Evolutionary conservation across 2,888 invertebrate genomes (phyloP).

Genomic region (Ophioninae sp.): DNA sequence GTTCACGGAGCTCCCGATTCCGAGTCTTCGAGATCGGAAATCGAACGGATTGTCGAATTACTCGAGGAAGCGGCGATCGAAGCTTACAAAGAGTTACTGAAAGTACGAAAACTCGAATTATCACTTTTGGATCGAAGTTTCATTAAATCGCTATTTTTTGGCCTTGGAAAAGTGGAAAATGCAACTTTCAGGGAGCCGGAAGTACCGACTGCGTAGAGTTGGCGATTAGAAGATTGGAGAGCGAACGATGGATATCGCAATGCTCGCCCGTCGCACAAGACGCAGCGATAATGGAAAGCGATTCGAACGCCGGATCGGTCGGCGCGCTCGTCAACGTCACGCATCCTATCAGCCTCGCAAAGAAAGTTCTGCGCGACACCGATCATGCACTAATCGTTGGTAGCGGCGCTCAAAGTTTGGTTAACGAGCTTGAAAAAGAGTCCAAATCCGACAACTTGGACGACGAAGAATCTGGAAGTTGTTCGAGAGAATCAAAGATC

Average conservation of each 20-base stretch:
- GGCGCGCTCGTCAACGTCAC: constrained; percentile 67
- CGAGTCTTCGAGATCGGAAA: constrained; percentile 35
- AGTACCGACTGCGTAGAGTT: constrained; percentile 67
- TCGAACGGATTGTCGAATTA: constrained; percentile 46
- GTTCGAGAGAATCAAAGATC: not conserved
- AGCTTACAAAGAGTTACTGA: constrained; percentile 67
- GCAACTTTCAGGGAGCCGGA: constrained; percentile 50
- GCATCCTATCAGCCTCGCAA: constrained; percentile 71
- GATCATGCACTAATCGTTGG: constrained; percentile 69
- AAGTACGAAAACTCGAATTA: not conserved
- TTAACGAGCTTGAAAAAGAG: not conserved
- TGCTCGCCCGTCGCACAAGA: constrained; percentile 62
- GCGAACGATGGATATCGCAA: constrained; percentile 39
- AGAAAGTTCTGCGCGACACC: constrained; percentile 67
- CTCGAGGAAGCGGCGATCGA: constrained; percentile 68
- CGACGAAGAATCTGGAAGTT: not conserved
- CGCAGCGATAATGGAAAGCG: constrained; percentile 68
- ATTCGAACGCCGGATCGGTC: constrained; percentile 66
- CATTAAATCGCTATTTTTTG: too few relatives aligned
- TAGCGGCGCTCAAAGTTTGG: constrained; percentile 67
- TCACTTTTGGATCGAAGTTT: too few relatives aligned
- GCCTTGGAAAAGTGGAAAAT: not conserved
- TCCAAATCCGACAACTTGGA: not conserved
- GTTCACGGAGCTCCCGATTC: constrained; percentile 69
- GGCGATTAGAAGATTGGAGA: constrained; percentile 69